phyloP scores from a whole-genome alignment of 2,113 vertebrate species.

The Formicarius rufipectus region DNA sequence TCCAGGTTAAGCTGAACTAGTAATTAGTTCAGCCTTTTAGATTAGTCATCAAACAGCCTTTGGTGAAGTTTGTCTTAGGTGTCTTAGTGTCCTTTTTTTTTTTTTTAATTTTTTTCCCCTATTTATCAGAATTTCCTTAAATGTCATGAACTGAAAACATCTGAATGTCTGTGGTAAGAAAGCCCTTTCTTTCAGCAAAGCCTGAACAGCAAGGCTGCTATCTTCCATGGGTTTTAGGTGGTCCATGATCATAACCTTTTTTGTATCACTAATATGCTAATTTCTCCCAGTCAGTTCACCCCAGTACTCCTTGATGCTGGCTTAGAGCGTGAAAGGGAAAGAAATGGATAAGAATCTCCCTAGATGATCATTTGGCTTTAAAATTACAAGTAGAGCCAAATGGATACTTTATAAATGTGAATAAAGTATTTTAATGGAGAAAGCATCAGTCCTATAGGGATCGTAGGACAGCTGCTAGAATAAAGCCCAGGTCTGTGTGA shows the following conservation, averaged over 20 bases:
- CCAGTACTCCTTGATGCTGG: background rate
- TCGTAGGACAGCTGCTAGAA: background rate
- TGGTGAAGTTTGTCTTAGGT: background rate
- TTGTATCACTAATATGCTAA: background rate
- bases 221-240: background rate
- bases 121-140: background rate
- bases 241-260: background rate
- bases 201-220: background rate
- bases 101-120: background rate
- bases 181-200: background rate
- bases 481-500: background rate
- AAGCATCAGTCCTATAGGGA: background rate
- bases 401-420: background rate
- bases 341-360: background rate
- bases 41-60: background rate
- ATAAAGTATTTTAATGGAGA: background rate
- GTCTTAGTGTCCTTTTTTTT: fast-evolving
- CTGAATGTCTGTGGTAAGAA: background rate
- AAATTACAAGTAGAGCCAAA: background rate
- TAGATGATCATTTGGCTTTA: background rate
- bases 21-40: background rate
- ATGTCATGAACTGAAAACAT: background rate
- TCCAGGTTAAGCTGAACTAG: background rate
- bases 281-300: background rate
- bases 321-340: background rate